Evolutionary conservation across 2,888 invertebrate species (phyloP).

Genomic region (Agonum fuliginosum): DNA sequence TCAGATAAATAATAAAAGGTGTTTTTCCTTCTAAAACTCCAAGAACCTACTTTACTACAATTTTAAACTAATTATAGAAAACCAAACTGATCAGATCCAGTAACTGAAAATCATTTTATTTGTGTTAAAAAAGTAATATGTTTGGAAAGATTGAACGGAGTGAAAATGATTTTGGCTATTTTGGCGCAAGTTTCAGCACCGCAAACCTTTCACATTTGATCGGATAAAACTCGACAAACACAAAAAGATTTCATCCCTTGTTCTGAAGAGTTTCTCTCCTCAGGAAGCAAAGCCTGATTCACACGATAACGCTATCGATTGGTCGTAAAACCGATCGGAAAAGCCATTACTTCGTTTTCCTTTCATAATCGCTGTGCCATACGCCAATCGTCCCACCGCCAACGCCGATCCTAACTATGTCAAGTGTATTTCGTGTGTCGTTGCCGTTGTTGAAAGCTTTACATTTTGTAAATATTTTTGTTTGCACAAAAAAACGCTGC

Average conservation of each 20-base stretch:
- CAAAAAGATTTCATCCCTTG: slow-evolving; percentile 56
- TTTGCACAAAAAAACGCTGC: slow-evolving; percentile 39
- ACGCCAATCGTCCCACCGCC: slow-evolving; percentile 4
- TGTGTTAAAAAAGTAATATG: too few relatives aligned
- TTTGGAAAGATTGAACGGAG: neutral
- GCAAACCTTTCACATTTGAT: slow-evolving; percentile 50
- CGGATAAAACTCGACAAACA: slow-evolving; percentile 55
- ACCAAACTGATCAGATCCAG: too few relatives aligned
- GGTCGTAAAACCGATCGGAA: slow-evolving; percentile 37
- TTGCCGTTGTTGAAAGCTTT: slow-evolving; percentile 18
- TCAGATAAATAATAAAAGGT: too few relatives aligned
- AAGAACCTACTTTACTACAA: too few relatives aligned
- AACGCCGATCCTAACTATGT: slow-evolving; percentile 20
- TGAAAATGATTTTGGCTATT: slow-evolving; percentile 19
- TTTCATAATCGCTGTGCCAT: slow-evolving; percentile 39
- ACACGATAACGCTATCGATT: slow-evolving; percentile 53
- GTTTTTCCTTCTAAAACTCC: too few relatives aligned
- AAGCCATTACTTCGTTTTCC: slow-evolving; percentile 44
- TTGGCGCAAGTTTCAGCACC: slow-evolving; percentile 30
- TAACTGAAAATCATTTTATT: too few relatives aligned
- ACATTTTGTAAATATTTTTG: slow-evolving; percentile 42
- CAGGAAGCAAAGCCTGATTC: slow-evolving; percentile 48
- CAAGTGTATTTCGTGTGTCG: slow-evolving; percentile 39
- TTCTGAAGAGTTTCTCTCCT: slow-evolving; percentile 15
- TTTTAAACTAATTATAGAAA: too few relatives aligned